Evolutionary conservation across 2,888 invertebrate genomes (phyloP).

Genomic region (Danaus chrysippus): DNA sequence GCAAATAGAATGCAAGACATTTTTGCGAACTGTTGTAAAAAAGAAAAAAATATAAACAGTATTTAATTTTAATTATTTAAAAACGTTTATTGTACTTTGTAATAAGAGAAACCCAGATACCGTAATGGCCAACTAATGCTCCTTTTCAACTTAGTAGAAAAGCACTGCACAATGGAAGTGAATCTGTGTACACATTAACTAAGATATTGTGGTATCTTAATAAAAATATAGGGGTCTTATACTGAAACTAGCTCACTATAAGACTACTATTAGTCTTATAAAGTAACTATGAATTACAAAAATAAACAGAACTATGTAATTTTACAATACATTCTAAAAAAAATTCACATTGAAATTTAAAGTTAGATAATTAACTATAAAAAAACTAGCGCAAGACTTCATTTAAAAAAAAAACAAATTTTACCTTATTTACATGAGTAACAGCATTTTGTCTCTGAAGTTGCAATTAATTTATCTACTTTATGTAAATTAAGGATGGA

Average conservation of each 20-base stretch:
- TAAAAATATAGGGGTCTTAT: conserved; percentile 15
- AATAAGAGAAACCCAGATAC: conserved; percentile 10
- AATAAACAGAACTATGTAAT: too few relatives aligned
- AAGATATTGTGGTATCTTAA: conserved; percentile 16
- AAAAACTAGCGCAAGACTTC: conserved; percentile 4
- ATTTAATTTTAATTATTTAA: conserved; percentile 7
- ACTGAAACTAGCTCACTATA: conserved; percentile 15
- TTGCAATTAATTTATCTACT: conserved; percentile 75
- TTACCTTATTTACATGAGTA: conserved; percentile 70
- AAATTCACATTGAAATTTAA: too few relatives aligned
- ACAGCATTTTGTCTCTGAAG: conserved; percentile 67
- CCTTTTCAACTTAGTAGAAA: conserved; percentile 19
- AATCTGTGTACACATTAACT: conserved; percentile 25
- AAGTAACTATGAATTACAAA: not conserved
- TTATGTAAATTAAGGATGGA: conserved; percentile 66
- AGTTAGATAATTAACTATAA: too few relatives aligned
- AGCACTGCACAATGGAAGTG: conserved; percentile 18
- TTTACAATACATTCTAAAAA: too few relatives aligned
- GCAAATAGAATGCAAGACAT: too few relatives aligned
- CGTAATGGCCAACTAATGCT: conserved; percentile 4
- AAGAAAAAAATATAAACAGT: not conserved
- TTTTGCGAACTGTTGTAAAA: too few relatives aligned
- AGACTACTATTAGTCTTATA: not conserved
- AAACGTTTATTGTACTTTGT: conserved; percentile 12
- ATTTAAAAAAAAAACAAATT: conserved; percentile 28